These are phyloP conservation scores for Alcis repandata DNA, from an alignment of 2,888 invertebrate species.

Conservation along the genomic window DNA sequence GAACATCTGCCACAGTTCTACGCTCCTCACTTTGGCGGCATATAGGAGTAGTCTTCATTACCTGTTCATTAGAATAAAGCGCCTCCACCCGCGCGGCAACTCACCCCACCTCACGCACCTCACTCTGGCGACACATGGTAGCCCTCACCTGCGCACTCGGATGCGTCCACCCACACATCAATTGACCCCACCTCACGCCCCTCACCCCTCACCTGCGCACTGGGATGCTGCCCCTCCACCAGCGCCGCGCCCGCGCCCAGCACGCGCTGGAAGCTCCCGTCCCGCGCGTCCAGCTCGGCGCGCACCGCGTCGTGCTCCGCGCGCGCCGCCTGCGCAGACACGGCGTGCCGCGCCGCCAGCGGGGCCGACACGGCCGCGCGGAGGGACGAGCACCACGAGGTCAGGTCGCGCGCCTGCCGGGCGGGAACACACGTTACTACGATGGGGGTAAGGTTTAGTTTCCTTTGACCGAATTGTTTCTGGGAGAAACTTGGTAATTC, in stretches of 20 bases:
- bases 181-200: too few relatives aligned
- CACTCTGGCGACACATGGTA: too few relatives aligned
- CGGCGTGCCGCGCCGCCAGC: slow-evolving; percentile 92
- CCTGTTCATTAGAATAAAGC: too few relatives aligned
- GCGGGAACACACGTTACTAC: not conserved
- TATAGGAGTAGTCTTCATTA: not conserved
- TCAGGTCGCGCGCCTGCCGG: slow-evolving; percentile 92
- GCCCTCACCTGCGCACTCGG: too few relatives aligned
- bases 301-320: slow-evolving; percentile 88
- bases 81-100: too few relatives aligned
- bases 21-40: not conserved
- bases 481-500: too few relatives aligned
- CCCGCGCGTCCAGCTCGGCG: slow-evolving; percentile 92
- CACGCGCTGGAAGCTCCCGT: slow-evolving; percentile 89
- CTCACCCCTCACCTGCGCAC: slow-evolving; percentile 43
- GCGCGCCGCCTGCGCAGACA: slow-evolving; percentile 92
- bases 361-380: slow-evolving; percentile 91
- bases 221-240: slow-evolving; percentile 92
- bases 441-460: not conserved
- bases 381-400: slow-evolving; percentile 94
- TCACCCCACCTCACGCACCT: too few relatives aligned
- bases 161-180: not conserved
- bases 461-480: too few relatives aligned
- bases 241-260: slow-evolving; percentile 93
- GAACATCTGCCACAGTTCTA: too few relatives aligned